Conservation (phyloP, 2,113 vertebrate species). For the Cynoglossus semilaevis region DNA sequence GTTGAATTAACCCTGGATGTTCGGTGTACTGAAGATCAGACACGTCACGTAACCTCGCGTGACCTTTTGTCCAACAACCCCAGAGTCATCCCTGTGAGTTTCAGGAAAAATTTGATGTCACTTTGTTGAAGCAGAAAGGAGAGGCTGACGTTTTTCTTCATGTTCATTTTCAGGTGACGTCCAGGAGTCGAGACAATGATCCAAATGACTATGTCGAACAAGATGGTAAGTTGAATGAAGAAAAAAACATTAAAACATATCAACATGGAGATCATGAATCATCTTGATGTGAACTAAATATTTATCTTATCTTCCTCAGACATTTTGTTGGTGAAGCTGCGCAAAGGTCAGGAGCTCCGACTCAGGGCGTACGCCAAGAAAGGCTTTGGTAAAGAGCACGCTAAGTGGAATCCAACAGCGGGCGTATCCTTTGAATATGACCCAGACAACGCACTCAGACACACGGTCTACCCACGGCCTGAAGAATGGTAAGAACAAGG, state of each 20-base stretch:
- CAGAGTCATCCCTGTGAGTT: constrained; percentile 90
- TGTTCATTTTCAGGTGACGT: constrained; percentile 83
- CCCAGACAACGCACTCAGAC: constrained; percentile 91
- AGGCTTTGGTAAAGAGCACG: constrained; percentile 96
- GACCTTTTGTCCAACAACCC: constrained; percentile 96
- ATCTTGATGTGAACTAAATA: too few species aligned
- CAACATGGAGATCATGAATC: too few species aligned
- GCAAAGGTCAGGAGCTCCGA: constrained; percentile 94
- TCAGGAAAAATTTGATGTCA: not conserved
- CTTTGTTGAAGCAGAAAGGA: not conserved
- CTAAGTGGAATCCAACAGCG: constrained; percentile 97
- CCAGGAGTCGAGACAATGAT: constrained; percentile 93
- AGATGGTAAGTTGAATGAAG: constrained; percentile 77
- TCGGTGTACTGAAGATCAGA: constrained; percentile 95
- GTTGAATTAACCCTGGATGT: constrained; percentile 95
- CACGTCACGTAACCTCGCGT: constrained; percentile 90
- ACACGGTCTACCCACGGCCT: constrained; percentile 93
- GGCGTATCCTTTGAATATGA: constrained; percentile 97
- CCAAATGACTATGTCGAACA: constrained; percentile 97
- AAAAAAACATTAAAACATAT: too few species aligned
- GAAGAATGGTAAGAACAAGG: constrained; percentile 85
- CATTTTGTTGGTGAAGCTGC: constrained; percentile 93
- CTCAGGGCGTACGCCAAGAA: constrained; percentile 95
- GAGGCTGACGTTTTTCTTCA: not conserved
- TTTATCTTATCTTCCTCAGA: constrained; percentile 69